Conservation (phyloP, 2,888 invertebrate species). For the Ochlodes sylvanus region DNA sequence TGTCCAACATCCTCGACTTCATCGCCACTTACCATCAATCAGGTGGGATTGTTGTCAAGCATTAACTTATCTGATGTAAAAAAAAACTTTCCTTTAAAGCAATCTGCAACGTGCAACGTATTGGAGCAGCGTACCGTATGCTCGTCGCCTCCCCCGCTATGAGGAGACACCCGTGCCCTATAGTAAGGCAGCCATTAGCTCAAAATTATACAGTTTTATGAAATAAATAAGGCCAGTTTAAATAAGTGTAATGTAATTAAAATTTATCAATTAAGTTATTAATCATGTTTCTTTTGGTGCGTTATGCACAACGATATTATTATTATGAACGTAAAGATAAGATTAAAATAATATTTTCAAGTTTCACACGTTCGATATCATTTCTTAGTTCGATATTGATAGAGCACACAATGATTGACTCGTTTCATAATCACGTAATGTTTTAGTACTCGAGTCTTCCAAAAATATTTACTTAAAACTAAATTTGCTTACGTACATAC, state of each 20-base stretch:
- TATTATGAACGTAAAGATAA: background rate
- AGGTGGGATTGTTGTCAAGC: no score
- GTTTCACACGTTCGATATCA: constrained; percentile 6
- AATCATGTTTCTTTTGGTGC: constrained; percentile 3
- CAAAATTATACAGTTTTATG: no score
- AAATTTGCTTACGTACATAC: background rate
- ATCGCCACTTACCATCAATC: no score
- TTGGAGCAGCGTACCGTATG: no score
- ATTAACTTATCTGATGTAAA: no score
- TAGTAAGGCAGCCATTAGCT: no score
- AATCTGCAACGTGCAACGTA: no score
- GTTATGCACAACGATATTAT: background rate
- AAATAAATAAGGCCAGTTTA: no score
- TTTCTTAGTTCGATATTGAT: constrained; percentile 2
- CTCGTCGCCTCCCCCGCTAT: no score
- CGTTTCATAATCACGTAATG: constrained; percentile 5
- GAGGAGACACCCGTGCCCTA: no score
- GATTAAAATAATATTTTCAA: constrained; percentile 4
- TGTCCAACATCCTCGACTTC: no score
- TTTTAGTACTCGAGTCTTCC: background rate
- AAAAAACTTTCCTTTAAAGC: no score
- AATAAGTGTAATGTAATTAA: background rate
- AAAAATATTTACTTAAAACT: constrained; percentile 1
- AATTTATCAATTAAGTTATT: background rate
- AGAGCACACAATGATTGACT: constrained; percentile 1